phyloP scores from a whole-genome alignment of 2,113 vertebrate species.

The Caloenas nicobarica region DNA sequence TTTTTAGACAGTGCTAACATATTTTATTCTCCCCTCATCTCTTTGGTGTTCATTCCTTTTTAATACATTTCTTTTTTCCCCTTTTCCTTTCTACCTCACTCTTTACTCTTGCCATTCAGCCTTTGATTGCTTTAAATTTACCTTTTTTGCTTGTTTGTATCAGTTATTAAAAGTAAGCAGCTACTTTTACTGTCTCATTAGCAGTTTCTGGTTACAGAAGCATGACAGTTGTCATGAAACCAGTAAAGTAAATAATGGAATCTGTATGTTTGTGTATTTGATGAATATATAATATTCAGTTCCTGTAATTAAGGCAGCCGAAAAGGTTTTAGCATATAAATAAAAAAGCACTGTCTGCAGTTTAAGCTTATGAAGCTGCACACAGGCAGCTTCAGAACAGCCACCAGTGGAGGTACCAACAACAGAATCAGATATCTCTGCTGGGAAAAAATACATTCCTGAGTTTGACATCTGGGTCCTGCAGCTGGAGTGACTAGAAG shows the following conservation, averaged over 20 bases:
- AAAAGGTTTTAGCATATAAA: slow-evolving; percentile 26
- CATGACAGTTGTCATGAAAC: slow-evolving; percentile 16
- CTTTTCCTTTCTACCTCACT: neutral
- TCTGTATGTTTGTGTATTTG: neutral
- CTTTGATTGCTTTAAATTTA: neutral
- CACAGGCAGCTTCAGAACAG: slow-evolving; percentile 58
- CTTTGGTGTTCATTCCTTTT: neutral
- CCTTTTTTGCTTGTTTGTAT: neutral
- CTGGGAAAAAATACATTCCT: slow-evolving; percentile 63
- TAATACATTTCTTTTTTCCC: neutral
- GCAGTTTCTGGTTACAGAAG: slow-evolving; percentile 52
- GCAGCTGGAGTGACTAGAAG: slow-evolving; percentile 78
- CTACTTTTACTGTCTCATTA: slow-evolving; percentile 27
- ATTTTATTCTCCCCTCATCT: neutral
- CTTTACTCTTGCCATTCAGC: neutral
- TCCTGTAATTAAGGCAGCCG: slow-evolving; percentile 54
- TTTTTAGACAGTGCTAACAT: neutral
- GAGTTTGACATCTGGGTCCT: slow-evolving; percentile 75
- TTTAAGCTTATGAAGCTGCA: slow-evolving; percentile 16
- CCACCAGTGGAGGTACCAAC: slow-evolving; percentile 57
- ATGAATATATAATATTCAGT: slow-evolving; percentile 26
- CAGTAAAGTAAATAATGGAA: slow-evolving; percentile 5
- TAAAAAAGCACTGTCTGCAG: slow-evolving; percentile 2
- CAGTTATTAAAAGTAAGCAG: slow-evolving; percentile 27
- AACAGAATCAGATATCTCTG: slow-evolving; percentile 64